Base-by-base conservation (phyloP, 2,797 vertebrate species). In the Odontamblyopus rebecca region DNA sequence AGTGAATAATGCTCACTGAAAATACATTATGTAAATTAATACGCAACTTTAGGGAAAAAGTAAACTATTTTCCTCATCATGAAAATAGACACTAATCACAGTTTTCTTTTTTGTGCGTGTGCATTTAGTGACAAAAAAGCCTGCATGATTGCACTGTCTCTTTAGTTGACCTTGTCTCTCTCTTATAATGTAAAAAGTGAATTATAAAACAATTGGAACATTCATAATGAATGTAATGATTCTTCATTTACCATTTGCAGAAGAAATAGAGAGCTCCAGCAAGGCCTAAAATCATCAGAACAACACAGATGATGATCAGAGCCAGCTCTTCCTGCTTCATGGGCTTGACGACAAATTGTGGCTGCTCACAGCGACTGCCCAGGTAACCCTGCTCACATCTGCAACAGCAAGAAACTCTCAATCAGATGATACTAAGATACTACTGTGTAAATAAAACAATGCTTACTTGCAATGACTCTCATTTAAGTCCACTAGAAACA, bases 401-500 rank as follows among this genome's bases (percentile, higher is more conserved):
- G 85, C 44, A 81, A 38, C 19, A 54, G 35, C 63, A 57, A 79
- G 56, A 79, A 38, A 71, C 26, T 1, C 1, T 61, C 59, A 30
- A 77, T 2, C 27, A 2, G 1, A 44, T 13, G 38, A 44, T 38
- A 38, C 35, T 9, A 38, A 38, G 65, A 63, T 13, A 69, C 60
- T 23, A 54, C 32, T 63, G 2, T 73, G 2, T 26, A 23, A 26
- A 7, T 48, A 16, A 41, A 63, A 38, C 23, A 41, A 29, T 29
- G 61, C 90, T 2, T 82, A 93, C 92, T 81, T 91, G 91, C 92
- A 93, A 81, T 88, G 84, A 60, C 86, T 79, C 53, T 89, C 79
- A 0, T 89, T 82, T 8, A 87, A 3, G 70, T 92, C 91, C 83
- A 86, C 72, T 63, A 92, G 70, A 59, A 90, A 73, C 62, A 92